Percentiles rank a stretch among this genome's conserved stretches.
Conservation (phyloP, 2,888 invertebrate genomes). For the Dascillus cervinus region DNA sequence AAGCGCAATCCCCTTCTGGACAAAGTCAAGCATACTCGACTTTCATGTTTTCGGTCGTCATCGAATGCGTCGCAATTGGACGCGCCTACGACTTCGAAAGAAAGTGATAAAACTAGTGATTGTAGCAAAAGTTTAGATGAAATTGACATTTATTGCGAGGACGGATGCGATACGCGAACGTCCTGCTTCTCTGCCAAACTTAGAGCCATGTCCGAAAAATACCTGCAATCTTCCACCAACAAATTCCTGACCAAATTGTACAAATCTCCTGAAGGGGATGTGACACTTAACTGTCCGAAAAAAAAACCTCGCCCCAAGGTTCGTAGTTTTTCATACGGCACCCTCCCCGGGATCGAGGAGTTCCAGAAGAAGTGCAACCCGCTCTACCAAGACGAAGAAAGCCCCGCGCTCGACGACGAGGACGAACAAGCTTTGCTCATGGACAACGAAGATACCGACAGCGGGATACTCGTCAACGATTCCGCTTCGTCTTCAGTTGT, state of each 20-base stretch:
- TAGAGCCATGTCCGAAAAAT: slow-evolving; percentile 65
- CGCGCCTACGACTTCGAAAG: slow-evolving; percentile 24
- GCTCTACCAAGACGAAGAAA: slow-evolving; percentile 54
- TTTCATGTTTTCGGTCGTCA: slow-evolving; percentile 59
- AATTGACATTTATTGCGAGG: slow-evolving; percentile 6
- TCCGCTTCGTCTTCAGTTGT: slow-evolving; percentile 61
- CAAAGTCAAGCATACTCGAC: slow-evolving; percentile 61
- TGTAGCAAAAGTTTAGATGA: slow-evolving; percentile 3
- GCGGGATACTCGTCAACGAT: slow-evolving; percentile 67
- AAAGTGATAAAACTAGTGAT: neutral
- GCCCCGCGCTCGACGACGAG: slow-evolving; percentile 45
- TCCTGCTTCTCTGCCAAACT: slow-evolving; percentile 63
- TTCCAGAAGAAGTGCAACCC: slow-evolving; percentile 55
- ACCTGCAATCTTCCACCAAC: slow-evolving; percentile 62
- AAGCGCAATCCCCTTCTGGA: slow-evolving; percentile 63
- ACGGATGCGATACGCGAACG: slow-evolving; percentile 29
- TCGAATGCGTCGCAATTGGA: slow-evolving; percentile 47
- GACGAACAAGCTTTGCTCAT: slow-evolving; percentile 49
- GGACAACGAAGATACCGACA: slow-evolving; percentile 65
- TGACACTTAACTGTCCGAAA: slow-evolving; percentile 21
- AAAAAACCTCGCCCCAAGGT: slow-evolving; percentile 44
- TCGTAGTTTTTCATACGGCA: slow-evolving; percentile 68
- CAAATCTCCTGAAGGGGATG: slow-evolving; percentile 42
- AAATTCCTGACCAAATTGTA: slow-evolving; percentile 62
- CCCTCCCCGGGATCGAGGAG: slow-evolving; percentile 64